Conservation (phyloP, 2,888 invertebrate species). For the Nesidiocoris tenuis region DNA sequence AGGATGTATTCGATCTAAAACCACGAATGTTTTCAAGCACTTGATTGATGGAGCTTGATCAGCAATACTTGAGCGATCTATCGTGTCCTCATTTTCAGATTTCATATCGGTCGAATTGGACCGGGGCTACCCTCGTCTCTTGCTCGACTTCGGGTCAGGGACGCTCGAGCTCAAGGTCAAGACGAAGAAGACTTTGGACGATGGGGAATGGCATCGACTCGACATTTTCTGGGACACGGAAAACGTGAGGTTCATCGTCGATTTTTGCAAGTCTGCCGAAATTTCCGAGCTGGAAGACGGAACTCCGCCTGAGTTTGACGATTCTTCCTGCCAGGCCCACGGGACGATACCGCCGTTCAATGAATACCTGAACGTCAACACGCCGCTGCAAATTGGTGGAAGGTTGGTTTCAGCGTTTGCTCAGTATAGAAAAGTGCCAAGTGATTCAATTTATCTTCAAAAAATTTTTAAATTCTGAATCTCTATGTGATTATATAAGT, state of each 20-base stretch:
- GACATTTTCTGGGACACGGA: conserved; percentile 96
- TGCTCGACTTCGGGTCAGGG: conserved; percentile 93
- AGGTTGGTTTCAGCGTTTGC: conserved; percentile 16
- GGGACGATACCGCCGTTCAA: conserved; percentile 91
- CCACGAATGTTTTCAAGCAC: too few species aligned
- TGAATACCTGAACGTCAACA: conserved; percentile 93
- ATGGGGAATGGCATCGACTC: conserved; percentile 96
- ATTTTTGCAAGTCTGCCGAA: conserved; percentile 86
- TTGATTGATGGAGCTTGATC: too few species aligned
- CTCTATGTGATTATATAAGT: too few species aligned
- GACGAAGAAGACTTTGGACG: conserved; percentile 82
- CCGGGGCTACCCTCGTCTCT: conserved; percentile 82
- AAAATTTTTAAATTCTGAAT: too few species aligned
- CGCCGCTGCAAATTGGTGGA: conserved; percentile 93
- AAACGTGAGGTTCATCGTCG: conserved; percentile 86
- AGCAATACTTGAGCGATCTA: too few species aligned
- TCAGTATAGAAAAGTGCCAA: too few species aligned
- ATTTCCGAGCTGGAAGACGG: conserved; percentile 88
- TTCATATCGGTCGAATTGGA: conserved; percentile 92
- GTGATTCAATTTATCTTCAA: too few species aligned
- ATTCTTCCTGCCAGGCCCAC: conserved; percentile 83
- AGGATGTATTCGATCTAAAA: too few species aligned
- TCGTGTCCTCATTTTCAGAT: too few species aligned
- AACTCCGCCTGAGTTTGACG: conserved; percentile 83
- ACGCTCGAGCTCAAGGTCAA: conserved; percentile 82